phyloP scores from a whole-genome alignment of 1,140 invertebrate genomes.

The Leptinotarsa undecemlineata region DNA sequence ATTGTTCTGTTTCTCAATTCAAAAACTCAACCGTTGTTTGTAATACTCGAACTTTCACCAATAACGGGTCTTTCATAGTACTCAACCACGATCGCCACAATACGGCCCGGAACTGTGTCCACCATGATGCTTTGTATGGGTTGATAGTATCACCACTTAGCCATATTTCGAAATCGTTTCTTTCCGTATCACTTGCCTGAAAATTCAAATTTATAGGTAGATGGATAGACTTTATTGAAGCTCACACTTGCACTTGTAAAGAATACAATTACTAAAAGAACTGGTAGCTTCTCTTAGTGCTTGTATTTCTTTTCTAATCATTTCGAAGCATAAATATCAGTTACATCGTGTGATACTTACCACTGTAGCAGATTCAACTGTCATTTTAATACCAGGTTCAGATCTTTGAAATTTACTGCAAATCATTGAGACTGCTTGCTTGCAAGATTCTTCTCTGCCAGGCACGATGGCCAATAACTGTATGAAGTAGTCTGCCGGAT shows the following conservation, averaged over 20 bases:
- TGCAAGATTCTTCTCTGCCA: constrained; percentile 74
- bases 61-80: constrained; percentile 84
- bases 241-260: too few relatives aligned
- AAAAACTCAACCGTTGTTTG: constrained; percentile 59
- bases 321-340: too few relatives aligned
- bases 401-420: constrained; percentile 74
- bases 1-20: not conserved
- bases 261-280: too few relatives aligned
- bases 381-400: constrained; percentile 64
- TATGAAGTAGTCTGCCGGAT: constrained; percentile 96
- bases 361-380: constrained; percentile 55
- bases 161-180: constrained; percentile 33
- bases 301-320: too few relatives aligned
- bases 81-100: constrained; percentile 89
- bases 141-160: constrained; percentile 28
- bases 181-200: constrained; percentile 27
- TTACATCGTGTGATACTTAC: not conserved
- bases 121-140: constrained; percentile 84
- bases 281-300: too few relatives aligned
- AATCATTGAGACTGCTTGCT: constrained; percentile 74
- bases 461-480: constrained; percentile 82
- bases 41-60: constrained; percentile 84
- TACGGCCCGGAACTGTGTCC: constrained; percentile 84
- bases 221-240: too few relatives aligned
- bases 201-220: not conserved